A percentile compares a stretch with the other conserved stretches of the same genome.
Evolutionary conservation across 2,797 vertebrate species (phyloP).

Genomic region (Dipus sagitta): DNA sequence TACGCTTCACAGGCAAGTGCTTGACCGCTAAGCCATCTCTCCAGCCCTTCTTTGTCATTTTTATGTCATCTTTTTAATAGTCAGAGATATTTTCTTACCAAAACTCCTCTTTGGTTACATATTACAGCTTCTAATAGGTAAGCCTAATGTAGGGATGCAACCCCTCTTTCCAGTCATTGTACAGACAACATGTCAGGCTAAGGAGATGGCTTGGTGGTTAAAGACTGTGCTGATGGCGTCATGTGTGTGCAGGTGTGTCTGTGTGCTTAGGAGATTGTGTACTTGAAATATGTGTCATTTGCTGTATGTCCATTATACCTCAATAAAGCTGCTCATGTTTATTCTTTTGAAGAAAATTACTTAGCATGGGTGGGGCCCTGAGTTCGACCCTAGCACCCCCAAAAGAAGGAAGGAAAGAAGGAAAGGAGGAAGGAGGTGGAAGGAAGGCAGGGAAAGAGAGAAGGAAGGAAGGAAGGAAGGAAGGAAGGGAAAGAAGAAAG

Average conservation of each 20-base stretch:
- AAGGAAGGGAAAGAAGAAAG: background rate
- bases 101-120: conserved; percentile 16
- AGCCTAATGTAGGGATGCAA: background rate
- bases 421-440: background rate
- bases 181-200: conserved; percentile 3
- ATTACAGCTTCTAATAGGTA: conserved; percentile 51
- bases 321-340: background rate
- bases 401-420: background rate
- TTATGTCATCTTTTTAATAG: conserved; percentile 48
- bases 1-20: too few relatives aligned
- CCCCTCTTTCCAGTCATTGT: background rate
- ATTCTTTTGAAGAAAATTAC: background rate
- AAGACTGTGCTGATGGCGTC: background rate
- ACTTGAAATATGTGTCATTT: conserved; percentile 35
- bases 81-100: conserved; percentile 41
- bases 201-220: background rate
- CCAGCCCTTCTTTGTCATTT: conserved; percentile 45
- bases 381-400: background rate
- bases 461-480: background rate
- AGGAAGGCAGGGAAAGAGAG: too few relatives aligned
- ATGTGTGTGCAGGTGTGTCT: background rate
- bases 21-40: too few relatives aligned
- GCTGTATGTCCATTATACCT: background rate
- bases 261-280: background rate
- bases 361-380: background rate